Evolutionary conservation across 2,113 vertebrate species (phyloP), one percentile per base, ranked within the genome.

Genomic region (Chloropsis cyanopogon): DNA sequence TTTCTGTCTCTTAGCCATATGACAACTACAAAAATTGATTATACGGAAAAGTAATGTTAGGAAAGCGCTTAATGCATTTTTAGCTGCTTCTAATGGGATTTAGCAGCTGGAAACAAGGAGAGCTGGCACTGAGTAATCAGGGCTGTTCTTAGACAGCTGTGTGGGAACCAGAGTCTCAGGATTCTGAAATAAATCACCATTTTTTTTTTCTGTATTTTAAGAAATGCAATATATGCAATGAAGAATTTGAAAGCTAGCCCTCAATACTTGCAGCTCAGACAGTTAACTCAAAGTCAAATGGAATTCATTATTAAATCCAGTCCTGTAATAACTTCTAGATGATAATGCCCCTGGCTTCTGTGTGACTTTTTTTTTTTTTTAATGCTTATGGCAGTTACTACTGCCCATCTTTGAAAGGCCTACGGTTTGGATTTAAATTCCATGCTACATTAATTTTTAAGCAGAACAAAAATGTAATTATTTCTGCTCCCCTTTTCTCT

Each of bases 101-200:
- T 94, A 94, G 85, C 92, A 83, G 68, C 93, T 96, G 95, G 93
- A 94, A 95, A 86, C 71, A 93, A 90, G 87, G 79, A 90, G 76
- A 81, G 20, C 90, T 73, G 68, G 39, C 60, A 56, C 60, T 37
- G 39, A 82, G 26, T 94, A 95, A 95, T 94, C 71, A 69, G 79
- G 87, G 33, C 75, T 64, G 82, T 95, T 86, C 78, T 88, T 93
- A 73, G 86, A 82, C 84, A 95, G 82, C 73, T 90, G 47, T 91
- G 68, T 92, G 47, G 35, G 54, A 95, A 47, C 14, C 59, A 88
- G 26, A 52, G 35, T 52, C 50, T 56, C 47, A 86, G 10, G 12
- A 35, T 28, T 81, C 53, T 66, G 68, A 95, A 63, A 81, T 86
- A 39, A 6, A 31, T 69, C n/a, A 29, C 20, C 2, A 0, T 50